A percentile compares a stretch with the other conserved stretches of the same genome.
phyloP scores from a whole-genome alignment of 2,888 invertebrate species.

The Carpatolechia fugitivella region DNA sequence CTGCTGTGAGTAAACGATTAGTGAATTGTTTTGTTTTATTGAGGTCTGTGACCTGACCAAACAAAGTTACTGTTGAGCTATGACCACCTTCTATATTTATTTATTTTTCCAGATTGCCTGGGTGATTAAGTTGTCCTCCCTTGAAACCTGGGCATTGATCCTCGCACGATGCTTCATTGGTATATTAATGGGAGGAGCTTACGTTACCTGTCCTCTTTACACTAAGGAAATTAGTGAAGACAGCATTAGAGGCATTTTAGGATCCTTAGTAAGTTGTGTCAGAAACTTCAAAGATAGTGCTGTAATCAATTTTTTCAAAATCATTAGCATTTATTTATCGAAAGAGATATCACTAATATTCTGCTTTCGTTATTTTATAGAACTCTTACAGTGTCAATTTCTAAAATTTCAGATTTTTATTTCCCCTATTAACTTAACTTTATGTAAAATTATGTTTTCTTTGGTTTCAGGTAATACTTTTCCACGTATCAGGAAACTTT shows the following conservation, averaged over 20 bases:
- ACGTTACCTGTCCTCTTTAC: conserved; percentile 68
- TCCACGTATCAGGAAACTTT: conserved; percentile 71
- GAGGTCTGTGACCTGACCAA: no score
- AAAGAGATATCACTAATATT: not conserved
- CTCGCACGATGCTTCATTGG: conserved; percentile 51
- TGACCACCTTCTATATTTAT: no score
- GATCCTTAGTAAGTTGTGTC: conserved; percentile 72
- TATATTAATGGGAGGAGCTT: conserved; percentile 52
- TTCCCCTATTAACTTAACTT: no score
- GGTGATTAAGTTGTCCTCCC: conserved; percentile 49
- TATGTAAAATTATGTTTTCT: not conserved
- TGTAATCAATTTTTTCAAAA: no score
- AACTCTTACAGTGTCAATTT: no score
- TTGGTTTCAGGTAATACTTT: conserved; percentile 49
- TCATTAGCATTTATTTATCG: no score
- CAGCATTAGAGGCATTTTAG: conserved; percentile 73
- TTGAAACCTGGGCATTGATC: conserved; percentile 54
- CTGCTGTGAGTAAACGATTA: conserved; percentile 44
- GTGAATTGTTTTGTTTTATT: no score
- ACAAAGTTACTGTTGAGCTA: no score
- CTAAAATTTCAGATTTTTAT: no score
- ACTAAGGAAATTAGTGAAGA: conserved; percentile 80
- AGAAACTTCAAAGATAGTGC: no score
- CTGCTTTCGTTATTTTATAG: no score
- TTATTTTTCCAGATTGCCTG: conserved; percentile 34